These are phyloP conservation scores for Melanerpes formicivorus DNA, from an alignment of 2,113 vertebrate species.

Conservation along the genomic window DNA sequence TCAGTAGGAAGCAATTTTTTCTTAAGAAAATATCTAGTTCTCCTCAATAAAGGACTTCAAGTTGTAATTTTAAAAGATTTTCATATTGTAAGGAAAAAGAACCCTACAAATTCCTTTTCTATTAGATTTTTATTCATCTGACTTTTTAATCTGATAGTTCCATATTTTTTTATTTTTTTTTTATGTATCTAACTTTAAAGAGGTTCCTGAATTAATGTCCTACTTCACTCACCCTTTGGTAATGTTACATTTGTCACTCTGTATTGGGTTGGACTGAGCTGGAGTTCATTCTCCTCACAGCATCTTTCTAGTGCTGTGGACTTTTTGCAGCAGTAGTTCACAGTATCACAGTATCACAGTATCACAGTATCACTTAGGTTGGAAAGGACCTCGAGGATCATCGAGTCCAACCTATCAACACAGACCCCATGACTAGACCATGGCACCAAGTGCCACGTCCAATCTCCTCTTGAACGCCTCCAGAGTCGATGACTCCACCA, in stretches of 20 bases:
- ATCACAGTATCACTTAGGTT: no score
- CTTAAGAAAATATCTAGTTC: not conserved
- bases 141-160: not conserved
- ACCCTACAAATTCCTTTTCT: rapidly evolving
- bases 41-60: not conserved
- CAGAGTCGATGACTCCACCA: no score
- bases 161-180: not conserved
- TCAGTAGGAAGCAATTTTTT: not conserved
- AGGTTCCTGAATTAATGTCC: not conserved
- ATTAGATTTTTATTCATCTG: not conserved
- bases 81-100: not conserved
- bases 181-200: not conserved
- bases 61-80: not conserved
- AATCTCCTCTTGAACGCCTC: no score
- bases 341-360: no score
- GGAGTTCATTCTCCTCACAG: no score
- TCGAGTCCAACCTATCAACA: no score
- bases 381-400: no score
- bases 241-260: not conserved
- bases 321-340: no score
- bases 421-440: no score
- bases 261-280: no score
- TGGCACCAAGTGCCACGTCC: no score
- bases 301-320: no score
- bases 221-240: not conserved